Conservation (phyloP, 2,113 vertebrate species). For the Scortum barcoo region DNA sequence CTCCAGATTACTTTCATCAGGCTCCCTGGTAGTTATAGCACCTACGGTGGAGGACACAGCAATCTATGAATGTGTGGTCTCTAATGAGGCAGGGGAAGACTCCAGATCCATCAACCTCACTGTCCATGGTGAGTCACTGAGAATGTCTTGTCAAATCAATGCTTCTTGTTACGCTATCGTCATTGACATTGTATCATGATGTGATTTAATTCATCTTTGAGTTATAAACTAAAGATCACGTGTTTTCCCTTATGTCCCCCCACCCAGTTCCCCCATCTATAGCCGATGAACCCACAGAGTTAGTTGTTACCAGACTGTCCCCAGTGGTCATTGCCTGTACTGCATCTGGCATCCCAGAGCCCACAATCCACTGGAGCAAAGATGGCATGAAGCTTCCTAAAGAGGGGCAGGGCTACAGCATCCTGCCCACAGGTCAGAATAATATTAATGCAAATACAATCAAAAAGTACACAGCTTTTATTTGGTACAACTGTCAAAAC, state of each 20-base stretch:
- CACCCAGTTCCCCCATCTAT: slow-evolving; percentile 95
- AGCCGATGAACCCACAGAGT: slow-evolving; percentile 92
- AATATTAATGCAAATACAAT: background rate
- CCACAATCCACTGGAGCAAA: slow-evolving; percentile 92
- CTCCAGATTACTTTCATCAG: slow-evolving; percentile 92
- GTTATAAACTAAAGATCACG: background rate
- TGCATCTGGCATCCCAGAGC: slow-evolving; percentile 90
- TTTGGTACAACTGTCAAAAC: background rate
- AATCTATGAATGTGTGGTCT: slow-evolving; percentile 90
- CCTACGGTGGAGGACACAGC: slow-evolving; percentile 94
- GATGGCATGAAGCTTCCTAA: slow-evolving; percentile 87
- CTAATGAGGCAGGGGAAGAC: slow-evolving; percentile 92
- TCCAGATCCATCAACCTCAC: slow-evolving; percentile 85
- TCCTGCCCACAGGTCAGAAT: slow-evolving; percentile 90
- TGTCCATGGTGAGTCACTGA: slow-evolving; percentile 88
- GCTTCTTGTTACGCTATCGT: background rate
- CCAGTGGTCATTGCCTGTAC: slow-evolving; percentile 91
- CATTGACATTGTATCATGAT: background rate
- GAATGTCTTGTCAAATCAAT: background rate
- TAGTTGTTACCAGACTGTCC: slow-evolving; percentile 89
- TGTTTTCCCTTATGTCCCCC: background rate
- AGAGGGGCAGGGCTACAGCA: slow-evolving; percentile 87
- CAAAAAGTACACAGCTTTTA: background rate
- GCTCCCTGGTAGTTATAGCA: slow-evolving; percentile 94
- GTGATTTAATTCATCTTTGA: background rate